A percentile compares a stretch with the other conserved stretches of the same genome.
These are phyloP conservation scores for Bombyx mandarina DNA, from an alignment of 1,140 invertebrate species.

Conservation along the genomic window DNA sequence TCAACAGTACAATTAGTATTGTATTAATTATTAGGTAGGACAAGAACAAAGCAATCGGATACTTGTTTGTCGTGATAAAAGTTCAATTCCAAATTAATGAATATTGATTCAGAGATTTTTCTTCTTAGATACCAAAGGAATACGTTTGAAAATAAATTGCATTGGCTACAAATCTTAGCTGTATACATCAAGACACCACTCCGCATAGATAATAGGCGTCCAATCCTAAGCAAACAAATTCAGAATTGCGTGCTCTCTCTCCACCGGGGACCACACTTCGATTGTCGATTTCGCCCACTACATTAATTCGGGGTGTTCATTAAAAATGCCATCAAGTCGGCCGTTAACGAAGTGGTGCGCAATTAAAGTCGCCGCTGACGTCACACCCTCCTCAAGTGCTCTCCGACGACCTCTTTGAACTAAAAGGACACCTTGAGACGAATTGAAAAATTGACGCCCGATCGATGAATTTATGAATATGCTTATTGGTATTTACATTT, in stretches of 20 bases:
- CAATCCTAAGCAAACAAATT: conserved; percentile 63
- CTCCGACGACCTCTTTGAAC: conserved; percentile 39
- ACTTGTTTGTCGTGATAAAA: too few relatives aligned
- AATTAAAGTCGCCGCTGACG: conserved; percentile 69
- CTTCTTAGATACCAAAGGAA: too few relatives aligned
- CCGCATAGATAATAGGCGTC: conserved; percentile 40
- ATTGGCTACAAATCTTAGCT: too few relatives aligned
- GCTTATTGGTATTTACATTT: too few relatives aligned
- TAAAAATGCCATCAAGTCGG: conserved; percentile 69
- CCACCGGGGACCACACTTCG: conserved; percentile 50
- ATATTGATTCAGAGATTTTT: too few relatives aligned
- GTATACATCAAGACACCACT: too few relatives aligned
- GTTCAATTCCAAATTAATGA: too few relatives aligned
- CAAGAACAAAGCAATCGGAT: too few relatives aligned
- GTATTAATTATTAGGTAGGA: too few relatives aligned
- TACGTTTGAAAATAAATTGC: too few relatives aligned
- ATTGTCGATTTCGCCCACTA: conserved; percentile 66
- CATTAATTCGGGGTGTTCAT: conserved; percentile 70
- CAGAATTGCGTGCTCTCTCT: conserved; percentile 25
- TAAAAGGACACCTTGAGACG: conserved; percentile 53
- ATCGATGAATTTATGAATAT: conserved; percentile 19
- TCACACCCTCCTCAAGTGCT: conserved; percentile 44
- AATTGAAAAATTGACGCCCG: conserved; percentile 60
- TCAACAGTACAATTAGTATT: too few relatives aligned
- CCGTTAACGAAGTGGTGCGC: conserved; percentile 67